Base-by-base conservation (phyloP, 2,888 invertebrate genomes). In the Tridacna gigas region DNA sequence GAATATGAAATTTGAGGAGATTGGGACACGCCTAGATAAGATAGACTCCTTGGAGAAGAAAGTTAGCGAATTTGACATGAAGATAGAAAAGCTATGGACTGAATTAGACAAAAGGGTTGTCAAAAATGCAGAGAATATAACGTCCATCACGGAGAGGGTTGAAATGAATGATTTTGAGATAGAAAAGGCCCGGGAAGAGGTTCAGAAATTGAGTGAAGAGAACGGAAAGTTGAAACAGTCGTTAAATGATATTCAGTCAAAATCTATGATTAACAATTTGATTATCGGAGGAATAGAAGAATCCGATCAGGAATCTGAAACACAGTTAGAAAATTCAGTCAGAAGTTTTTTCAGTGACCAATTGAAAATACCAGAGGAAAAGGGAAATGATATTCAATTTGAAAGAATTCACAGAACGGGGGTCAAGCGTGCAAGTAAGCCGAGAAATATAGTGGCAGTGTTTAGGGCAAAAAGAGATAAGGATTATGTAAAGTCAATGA, bases 191-290 rank as follows among this genome's bases (percentile, higher is more conserved):
- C 66, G 66, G 66, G 66, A 66, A 5, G 66, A 66, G 66, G 66
- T 66, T 25, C 66, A 66, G 66, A n/a, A 25, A 7, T 11, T 66
- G 15, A 66, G 66, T 66, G 26, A 66, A 26, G 26, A 66, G 26
- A 66, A 25, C 25, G 25, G 9, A 25, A 63, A 63, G n/a, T n/a
- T 63, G n/a, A n/a, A n/a, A n/a, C 13, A 63, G 25, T 63, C 63
- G 9, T 9, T 63, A 15, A 11, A 63, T 15, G 63, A 63, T 25
- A 63, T 63, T 63, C 63, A 63, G n/a, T 63, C 63, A 11, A 63
- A 63, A n/a, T 63, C 63, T n/a, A 63, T 63, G 63, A 63, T 63
- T 63, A 63, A 63, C n/a, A 63, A 63, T 63, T 63, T 63, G 63
- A 63, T 63, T 15, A n/a, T 63, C n/a, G 63, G 63, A 15, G 13